Conservation (phyloP, 1,140 invertebrate genomes). For the Scaptomyza montana region DNA sequence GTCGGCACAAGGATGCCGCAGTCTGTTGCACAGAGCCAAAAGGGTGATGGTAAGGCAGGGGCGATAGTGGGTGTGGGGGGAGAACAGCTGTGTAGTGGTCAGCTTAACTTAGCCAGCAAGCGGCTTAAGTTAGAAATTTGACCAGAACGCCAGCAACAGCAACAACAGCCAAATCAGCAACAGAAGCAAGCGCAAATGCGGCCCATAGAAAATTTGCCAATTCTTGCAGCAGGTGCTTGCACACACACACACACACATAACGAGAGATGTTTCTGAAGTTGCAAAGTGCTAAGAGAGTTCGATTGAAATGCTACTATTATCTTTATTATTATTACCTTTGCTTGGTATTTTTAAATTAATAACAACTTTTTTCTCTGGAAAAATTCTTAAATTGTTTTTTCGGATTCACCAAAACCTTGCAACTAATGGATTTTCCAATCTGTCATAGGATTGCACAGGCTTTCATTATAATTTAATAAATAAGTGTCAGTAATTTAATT, state of each 20-base stretch:
- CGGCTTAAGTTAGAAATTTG: constrained; percentile 67
- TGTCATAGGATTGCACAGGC: no score
- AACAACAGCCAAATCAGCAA: background rate
- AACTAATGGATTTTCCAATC: no score
- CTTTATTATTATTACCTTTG: no score
- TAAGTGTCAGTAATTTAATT: no score
- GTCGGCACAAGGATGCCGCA: constrained; percentile 31
- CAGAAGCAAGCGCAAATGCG: constrained; percentile 38
- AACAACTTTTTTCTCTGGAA: no score
- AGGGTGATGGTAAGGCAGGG: background rate
- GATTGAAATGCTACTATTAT: no score
- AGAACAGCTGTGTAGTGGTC: constrained; percentile 50
- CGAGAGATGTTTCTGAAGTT: constrained; percentile 10
- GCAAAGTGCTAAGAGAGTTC: background rate
- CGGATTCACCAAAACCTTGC: no score
- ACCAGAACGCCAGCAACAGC: constrained; percentile 27
- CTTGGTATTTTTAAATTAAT: no score
- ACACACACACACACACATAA: background rate
- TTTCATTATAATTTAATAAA: no score
- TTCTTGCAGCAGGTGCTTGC: constrained; percentile 6
- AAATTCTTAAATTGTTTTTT: no score
- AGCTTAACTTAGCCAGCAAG: constrained; percentile 74
- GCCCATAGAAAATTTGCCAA: constrained; percentile 55
- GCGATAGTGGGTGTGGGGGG: background rate
- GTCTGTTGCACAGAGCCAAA: constrained; percentile 36